Conservation (phyloP, 2,888 invertebrate genomes). For the Cerastoderma edule region DNA sequence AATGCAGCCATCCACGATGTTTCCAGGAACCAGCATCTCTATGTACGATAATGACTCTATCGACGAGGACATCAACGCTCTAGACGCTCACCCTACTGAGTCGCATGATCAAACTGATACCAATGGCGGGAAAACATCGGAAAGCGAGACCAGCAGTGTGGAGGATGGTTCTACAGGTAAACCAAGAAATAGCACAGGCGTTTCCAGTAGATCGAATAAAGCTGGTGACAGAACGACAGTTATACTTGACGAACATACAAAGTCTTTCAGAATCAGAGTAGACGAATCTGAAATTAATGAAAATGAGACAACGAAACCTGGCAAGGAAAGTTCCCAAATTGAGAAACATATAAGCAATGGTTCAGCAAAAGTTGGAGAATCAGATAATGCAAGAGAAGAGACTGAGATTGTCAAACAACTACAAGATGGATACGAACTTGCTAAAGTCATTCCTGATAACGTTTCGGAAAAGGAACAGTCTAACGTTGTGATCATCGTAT, state of each 20-base stretch:
- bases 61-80: background rate
- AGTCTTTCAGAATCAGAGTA: constrained; percentile 2
- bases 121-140: background rate
- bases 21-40: background rate
- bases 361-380: background rate
- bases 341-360: background rate
- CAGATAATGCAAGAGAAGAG: background rate
- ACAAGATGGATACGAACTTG: background rate
- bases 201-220: background rate
- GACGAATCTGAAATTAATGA: background rate
- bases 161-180: background rate
- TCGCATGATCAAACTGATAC: background rate
- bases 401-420: background rate
- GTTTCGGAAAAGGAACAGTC: background rate
- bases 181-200: background rate
- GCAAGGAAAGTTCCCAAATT: too few species aligned
- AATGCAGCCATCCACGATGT: background rate
- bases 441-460: background rate
- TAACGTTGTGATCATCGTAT: background rate
- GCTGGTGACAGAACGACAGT: background rate
- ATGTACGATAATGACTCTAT: background rate
- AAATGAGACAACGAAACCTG: too few species aligned
- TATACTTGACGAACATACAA: background rate
- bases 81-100: background rate
- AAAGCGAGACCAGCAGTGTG: background rate